Evolutionary conservation across 2,113 vertebrate species (phyloP).

Genomic region (Embiotoca jacksoni): DNA sequence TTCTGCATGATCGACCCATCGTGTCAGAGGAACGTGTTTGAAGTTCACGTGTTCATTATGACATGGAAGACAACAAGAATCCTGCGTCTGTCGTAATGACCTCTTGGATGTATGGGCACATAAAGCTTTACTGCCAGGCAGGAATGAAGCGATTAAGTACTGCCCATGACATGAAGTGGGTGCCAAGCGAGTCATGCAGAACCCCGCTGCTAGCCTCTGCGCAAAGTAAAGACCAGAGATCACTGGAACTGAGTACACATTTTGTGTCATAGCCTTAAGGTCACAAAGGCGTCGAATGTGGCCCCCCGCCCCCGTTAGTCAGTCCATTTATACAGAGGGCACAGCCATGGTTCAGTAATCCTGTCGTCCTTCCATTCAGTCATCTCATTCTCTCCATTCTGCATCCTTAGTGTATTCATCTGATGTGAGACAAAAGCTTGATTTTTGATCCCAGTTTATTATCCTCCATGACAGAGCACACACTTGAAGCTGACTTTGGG

Average conservation of each 20-base stretch:
- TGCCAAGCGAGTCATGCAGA: slow-evolving; percentile 47
- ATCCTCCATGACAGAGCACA: background rate
- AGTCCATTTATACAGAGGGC: slow-evolving; percentile 32
- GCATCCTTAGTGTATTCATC: slow-evolving; percentile 16
- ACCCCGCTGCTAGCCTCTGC: background rate
- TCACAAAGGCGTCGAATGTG: slow-evolving; percentile 52
- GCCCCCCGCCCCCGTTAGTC: slow-evolving; percentile 2
- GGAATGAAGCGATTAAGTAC: slow-evolving; percentile 55
- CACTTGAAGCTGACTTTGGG: background rate
- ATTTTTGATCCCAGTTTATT: slow-evolving; percentile 33
- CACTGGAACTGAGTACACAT: slow-evolving; percentile 28
- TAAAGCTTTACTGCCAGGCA: slow-evolving; percentile 36
- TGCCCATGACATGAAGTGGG: slow-evolving; percentile 28
- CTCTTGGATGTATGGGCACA: slow-evolving; percentile 32
- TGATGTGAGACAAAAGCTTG: slow-evolving; percentile 29
- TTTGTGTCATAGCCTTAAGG: slow-evolving; percentile 38
- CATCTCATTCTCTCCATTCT: slow-evolving; percentile 24
- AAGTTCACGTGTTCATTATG: slow-evolving; percentile 49
- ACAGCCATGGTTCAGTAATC: slow-evolving; percentile 31
- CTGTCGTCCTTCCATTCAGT: slow-evolving; percentile 36
- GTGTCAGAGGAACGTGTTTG: slow-evolving; percentile 73
- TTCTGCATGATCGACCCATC: slow-evolving; percentile 74
- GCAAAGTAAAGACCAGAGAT: slow-evolving; percentile 19
- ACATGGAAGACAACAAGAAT: slow-evolving; percentile 53
- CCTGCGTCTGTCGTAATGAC: slow-evolving; percentile 51